A percentile compares a stretch with the other conserved stretches of the same genome.
Evolutionary conservation across 1,140 invertebrate genomes (phyloP).

Genomic region (Orchestia grillus): DNA sequence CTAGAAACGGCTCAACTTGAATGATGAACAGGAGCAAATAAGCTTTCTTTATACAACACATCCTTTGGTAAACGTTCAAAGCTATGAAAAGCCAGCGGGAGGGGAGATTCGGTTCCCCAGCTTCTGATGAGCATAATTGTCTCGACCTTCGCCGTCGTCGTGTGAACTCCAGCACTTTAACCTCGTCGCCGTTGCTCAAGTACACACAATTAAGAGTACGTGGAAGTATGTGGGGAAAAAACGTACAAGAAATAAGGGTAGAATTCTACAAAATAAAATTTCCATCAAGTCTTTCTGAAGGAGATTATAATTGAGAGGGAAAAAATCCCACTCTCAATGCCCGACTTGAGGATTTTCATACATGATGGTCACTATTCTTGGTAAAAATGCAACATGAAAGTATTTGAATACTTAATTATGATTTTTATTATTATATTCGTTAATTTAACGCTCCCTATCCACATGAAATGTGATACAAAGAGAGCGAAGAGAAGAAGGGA

Average conservation of each 20-base stretch:
- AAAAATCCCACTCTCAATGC: too few relatives aligned
- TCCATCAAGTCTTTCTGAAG: too few relatives aligned
- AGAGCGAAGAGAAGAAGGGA: too few relatives aligned
- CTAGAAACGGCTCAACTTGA: not conserved
- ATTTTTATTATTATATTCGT: too few relatives aligned
- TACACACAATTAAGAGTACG: not conserved
- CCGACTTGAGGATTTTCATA: too few relatives aligned
- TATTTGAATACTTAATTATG: too few relatives aligned
- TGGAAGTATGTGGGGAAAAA: not conserved
- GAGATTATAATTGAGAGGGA: too few relatives aligned
- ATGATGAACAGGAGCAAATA: not conserved
- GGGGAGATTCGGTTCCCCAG: not conserved
- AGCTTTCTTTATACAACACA: not conserved
- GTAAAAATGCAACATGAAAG: too few relatives aligned
- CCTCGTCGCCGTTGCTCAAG: not conserved
- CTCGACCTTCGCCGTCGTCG: not conserved
- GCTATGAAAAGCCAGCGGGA: not conserved
- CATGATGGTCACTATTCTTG: too few relatives aligned
- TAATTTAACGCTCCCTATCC: too few relatives aligned
- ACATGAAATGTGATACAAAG: too few relatives aligned
- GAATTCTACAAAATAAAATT: too few relatives aligned
- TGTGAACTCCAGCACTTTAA: not conserved
- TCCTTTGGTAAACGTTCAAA: not conserved
- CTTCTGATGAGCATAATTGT: not conserved
- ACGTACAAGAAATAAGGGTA: not conserved